Base-by-base conservation (phyloP, 2,113 vertebrate genomes). In the Gadus chalcogrammus region DNA sequence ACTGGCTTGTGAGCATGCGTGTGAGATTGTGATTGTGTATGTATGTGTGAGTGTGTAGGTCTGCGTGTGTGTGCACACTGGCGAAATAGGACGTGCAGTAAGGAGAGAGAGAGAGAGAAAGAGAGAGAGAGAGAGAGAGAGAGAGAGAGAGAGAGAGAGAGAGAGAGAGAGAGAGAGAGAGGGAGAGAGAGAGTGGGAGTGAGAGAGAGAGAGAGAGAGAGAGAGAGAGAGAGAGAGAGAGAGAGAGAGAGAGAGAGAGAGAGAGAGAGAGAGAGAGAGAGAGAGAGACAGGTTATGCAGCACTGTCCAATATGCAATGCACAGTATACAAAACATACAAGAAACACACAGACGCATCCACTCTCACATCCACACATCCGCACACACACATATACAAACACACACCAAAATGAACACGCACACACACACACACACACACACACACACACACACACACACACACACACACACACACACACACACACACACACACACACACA, bases 1-100 rank as follows among this genome's bases (percentile, higher is more conserved):
- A 93, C 92, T 87, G 81, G 84, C 79, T 72, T 9, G 15, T 58
- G 55, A 74, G 77, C 72, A 66, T 68, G 74, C 65, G 64, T 73
- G 73, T 64, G 64, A 66, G 66, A 69, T 72, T 75, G 72, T 66
- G 61, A 66, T 62, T 48, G 65, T 73, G 67, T 61, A 65, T 71
- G 61, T 66, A 48, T 55, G 65, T 27, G 42, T 66, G 65, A 53
- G 42, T 27, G 65, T 20, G 55, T 22, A 53, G 18, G 55, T 75
- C 65, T 75, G 77, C 70, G 72, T 62, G 74, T 78, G 80, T 78
- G 81, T 81, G 88, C 82, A 84, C 80, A 76, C 79, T 82, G 76
- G 83, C 61, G 81, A 48, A 85, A 82, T 67, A 74, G 67, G 79
- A 84, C 56, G 28, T 76, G 78, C 1, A 27, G 61, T 11, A 76